Evolutionary conservation across 2,113 vertebrate species (phyloP), one percentile per base, ranked within the genome.

Genomic region (Piprites chloris): DNA sequence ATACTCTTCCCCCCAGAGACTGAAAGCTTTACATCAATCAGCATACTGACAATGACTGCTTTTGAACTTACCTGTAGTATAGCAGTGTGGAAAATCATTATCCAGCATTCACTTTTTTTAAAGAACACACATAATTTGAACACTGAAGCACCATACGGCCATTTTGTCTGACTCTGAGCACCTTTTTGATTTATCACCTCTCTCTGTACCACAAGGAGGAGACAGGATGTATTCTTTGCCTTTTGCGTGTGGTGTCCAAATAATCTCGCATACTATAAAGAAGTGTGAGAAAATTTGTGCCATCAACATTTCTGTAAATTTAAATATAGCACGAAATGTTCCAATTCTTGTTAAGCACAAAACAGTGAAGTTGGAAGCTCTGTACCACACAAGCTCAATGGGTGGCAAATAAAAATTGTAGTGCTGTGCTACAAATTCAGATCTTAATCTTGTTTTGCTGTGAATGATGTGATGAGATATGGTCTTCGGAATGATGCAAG

Each of bases 1-100:
- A 88, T 95, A 90, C 93, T 95, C 87, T 96, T 97, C 65, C 87
- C 96, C 92, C 90, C 78, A 95, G 96, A 96, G 96, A 97, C 92
- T 84, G 95, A 97, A 96, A 94, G 95, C 96, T 97, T 97, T 97
- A 97, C 96, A 97, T 97, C 96, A 97, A 93, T 97, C 96, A 97
- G 94, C 94, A 97, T 97, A 95, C 95, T 96, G 96, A 97, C 97
- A 97, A 97, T 97, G 96, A 91, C 87, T 95, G 90, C 96, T 93
- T 97, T 96, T 97, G 95, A 97, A 97, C 95, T 94, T 97, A 95
- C 95, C 95, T 94, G 93, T 97, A 97, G 94, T 55, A 89, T 94
- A 97, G 87, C 35, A 14, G 71, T 91, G 87, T 94, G 89, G 96
- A 89, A 97, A 97, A 97, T 97, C 94, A 97, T 97, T 97, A 96